Conservation (phyloP, 2,888 invertebrate genomes). For the Pachycephus smyrnensis region DNA sequence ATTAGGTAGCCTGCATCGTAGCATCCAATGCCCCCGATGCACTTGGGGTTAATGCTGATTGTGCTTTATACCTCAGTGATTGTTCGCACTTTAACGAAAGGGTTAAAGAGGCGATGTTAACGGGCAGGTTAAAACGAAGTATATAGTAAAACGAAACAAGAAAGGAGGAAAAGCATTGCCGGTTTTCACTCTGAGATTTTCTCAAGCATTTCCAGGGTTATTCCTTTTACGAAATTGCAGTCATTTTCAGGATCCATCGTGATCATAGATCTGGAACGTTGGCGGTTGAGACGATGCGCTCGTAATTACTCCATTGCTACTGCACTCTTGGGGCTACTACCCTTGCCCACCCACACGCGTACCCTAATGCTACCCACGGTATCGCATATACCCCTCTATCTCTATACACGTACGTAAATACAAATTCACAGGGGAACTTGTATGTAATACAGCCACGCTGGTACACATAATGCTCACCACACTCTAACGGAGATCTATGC, state of each 20-base stretch:
- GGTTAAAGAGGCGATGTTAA: no score
- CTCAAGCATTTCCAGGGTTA: background rate
- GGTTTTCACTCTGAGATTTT: background rate
- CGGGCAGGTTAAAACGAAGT: background rate
- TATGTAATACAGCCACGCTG: slow-evolving; percentile 1
- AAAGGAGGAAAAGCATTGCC: background rate
- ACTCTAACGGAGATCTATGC: slow-evolving; percentile 40
- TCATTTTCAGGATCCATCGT: slow-evolving; percentile 40
- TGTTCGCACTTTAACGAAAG: background rate
- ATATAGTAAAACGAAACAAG: background rate
- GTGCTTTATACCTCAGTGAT: background rate
- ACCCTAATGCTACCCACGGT: slow-evolving; percentile 16
- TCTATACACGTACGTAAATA: slow-evolving; percentile 1
- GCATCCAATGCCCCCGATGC: background rate
- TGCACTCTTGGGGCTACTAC: slow-evolving; percentile 49
- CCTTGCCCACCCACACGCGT: slow-evolving; percentile 31
- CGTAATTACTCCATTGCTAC: slow-evolving; percentile 57
- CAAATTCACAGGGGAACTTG: slow-evolving; percentile 10
- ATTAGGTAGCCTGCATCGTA: background rate
- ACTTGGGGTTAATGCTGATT: background rate
- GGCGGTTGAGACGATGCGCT: slow-evolving; percentile 40
- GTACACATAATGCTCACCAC: slow-evolving; percentile 36
- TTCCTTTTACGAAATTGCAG: background rate
- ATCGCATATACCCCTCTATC: background rate
- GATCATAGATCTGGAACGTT: slow-evolving; percentile 56